These are phyloP conservation scores for Poecilia wingei DNA, from an alignment of 2,797 vertebrate genomes.

Conservation along the genomic window DNA sequence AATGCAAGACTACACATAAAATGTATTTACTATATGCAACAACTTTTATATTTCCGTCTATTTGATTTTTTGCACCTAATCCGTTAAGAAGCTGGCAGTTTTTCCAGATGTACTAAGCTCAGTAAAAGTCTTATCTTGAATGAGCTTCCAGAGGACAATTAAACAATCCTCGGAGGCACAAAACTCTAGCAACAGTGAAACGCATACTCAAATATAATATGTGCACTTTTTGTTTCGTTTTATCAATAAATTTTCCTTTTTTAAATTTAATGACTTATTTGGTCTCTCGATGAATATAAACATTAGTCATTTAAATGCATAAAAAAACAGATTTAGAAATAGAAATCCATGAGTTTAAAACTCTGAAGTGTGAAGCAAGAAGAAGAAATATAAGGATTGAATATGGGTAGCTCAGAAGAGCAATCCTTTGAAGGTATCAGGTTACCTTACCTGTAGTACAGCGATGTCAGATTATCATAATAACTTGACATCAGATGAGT, in stretches of 20 bases:
- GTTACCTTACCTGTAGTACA: not conserved
- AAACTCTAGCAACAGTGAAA: not conserved
- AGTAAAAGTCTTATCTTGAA: not conserved
- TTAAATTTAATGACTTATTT: not conserved
- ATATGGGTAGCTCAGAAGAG: not conserved
- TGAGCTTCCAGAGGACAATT: not conserved
- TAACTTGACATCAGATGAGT: too few species aligned
- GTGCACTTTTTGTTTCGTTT: not conserved
- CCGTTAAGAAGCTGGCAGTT: not conserved
- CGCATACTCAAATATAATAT: not conserved
- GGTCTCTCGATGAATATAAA: not conserved
- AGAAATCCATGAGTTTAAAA: not conserved
- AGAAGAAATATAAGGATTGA: not conserved
- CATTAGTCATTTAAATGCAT: not conserved
- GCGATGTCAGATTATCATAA: not conserved
- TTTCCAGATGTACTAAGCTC: not conserved
- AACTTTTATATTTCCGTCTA: not conserved
- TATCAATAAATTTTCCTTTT: not conserved
- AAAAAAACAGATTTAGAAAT: not conserved
- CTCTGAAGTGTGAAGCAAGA: slow-evolving; percentile 17
- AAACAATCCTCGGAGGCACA: not conserved
- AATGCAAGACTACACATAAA: not conserved
- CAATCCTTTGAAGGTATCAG: not conserved
- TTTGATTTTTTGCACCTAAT: not conserved
- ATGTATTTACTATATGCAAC: not conserved